These are phyloP conservation scores for Holothuria scabra DNA, from an alignment of 53 echinoderm and acorn worm genomes.

Conservation along the genomic window DNA sequence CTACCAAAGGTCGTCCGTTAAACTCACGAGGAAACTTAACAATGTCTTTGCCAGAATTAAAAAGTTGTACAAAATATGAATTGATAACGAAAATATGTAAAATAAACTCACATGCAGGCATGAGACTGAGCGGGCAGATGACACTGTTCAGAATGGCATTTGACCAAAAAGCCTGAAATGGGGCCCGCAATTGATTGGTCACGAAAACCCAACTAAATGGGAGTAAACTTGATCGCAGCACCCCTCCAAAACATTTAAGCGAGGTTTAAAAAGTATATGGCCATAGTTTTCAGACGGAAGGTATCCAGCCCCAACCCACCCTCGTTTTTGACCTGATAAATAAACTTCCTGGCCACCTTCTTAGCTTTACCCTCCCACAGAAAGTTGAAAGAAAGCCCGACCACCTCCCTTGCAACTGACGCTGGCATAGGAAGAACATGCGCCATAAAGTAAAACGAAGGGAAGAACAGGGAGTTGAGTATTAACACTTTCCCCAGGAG, in stretches of 20 bases:
- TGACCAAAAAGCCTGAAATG: not conserved
- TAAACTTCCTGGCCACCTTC: not conserved
- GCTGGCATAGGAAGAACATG: too few species aligned
- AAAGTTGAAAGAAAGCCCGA: not conserved
- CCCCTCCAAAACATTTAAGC: not conserved
- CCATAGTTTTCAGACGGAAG: not conserved
- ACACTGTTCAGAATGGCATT: not conserved
- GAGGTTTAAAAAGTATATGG: not conserved
- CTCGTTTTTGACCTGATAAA: not conserved
- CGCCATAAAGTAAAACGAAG: constrained; percentile 13
- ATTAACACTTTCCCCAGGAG: too few species aligned
- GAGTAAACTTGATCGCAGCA: not conserved
- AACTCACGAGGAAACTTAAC: too few species aligned
- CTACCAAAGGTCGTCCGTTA: too few species aligned
- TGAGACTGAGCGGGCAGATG: too few species aligned
- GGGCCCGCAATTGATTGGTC: not conserved
- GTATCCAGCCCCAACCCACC: constrained; percentile 8
- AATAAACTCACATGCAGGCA: too few species aligned
- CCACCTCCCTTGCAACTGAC: not conserved
- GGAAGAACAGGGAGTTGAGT: not conserved
- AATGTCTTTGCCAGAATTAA: too few species aligned
- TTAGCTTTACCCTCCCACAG: not conserved
- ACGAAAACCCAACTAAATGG: not conserved
- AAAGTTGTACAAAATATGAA: too few species aligned
- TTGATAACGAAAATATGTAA: too few species aligned